Conservation (phyloP, 2,797 vertebrate genomes). For the Tachyglossus aculeatus region DNA sequence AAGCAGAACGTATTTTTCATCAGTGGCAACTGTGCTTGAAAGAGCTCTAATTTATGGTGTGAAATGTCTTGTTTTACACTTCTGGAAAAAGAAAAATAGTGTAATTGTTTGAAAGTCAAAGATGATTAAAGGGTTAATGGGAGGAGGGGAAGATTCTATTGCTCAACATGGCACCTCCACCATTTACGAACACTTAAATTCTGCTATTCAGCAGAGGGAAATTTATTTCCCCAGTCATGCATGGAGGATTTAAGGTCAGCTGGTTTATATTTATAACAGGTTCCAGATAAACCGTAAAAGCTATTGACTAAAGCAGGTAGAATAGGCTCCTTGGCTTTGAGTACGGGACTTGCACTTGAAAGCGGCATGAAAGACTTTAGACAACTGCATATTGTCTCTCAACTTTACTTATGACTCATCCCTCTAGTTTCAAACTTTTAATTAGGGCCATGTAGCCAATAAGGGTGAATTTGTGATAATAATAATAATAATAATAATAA, state of each 20-base stretch:
- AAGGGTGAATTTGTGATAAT: no score
- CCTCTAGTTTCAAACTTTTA: no score
- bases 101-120: conserved; percentile 19
- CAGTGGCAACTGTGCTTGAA: conserved; percentile 26
- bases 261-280: conserved; percentile 30
- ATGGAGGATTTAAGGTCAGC: conserved; percentile 4
- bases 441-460: no score
- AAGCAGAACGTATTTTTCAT: conserved; percentile 22
- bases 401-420: no score
- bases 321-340: neutral
- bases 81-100: neutral
- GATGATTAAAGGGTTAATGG: conserved; percentile 17
- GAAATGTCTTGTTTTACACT: neutral
- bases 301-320: neutral
- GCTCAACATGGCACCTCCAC: neutral
- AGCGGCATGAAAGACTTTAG: neutral
- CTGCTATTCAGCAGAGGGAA: neutral
- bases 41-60: conserved; percentile 35
- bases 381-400: neutral
- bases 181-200: conserved; percentile 4
- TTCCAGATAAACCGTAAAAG: conserved; percentile 20
- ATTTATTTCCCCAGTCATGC: conserved; percentile 16
- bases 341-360: neutral
- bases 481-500: no score
- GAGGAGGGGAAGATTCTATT: conserved; percentile 13